These are phyloP conservation scores for Minunthozetes semirufus DNA, from an alignment of 2,888 invertebrate species.

Conservation along the genomic window DNA sequence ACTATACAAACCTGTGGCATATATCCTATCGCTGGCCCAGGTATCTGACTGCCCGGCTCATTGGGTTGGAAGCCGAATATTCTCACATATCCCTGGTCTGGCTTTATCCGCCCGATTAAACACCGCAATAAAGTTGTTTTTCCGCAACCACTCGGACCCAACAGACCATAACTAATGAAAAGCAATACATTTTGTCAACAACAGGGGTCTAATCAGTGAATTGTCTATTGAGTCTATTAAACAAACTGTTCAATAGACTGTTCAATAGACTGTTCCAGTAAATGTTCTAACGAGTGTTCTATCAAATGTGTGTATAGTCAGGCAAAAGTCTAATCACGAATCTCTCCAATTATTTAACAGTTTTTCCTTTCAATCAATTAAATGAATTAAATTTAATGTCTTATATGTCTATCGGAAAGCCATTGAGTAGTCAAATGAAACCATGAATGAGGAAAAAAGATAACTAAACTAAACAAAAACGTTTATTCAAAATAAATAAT, in stretches of 20 bases:
- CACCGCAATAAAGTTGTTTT: constrained; percentile 89
- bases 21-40: constrained; percentile 90
- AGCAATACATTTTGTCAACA: background rate
- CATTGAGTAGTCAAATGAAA: too few relatives aligned
- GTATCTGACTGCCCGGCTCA: constrained; percentile 77
- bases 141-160: constrained; percentile 93
- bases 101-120: constrained; percentile 75
- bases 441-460: too few relatives aligned
- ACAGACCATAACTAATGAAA: constrained; percentile 69
- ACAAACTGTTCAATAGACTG: too few relatives aligned
- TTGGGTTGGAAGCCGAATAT: constrained; percentile 85
- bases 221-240: background rate
- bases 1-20: constrained; percentile 64
- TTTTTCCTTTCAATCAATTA: too few relatives aligned
- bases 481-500: background rate
- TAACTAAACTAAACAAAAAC: too few relatives aligned
- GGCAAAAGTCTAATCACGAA: too few relatives aligned
- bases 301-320: too few relatives aligned
- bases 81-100: constrained; percentile 80
- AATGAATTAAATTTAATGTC: too few relatives aligned
- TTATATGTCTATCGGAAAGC: too few relatives aligned
- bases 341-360: too few relatives aligned
- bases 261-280: too few relatives aligned
- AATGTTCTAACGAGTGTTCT: too few relatives aligned
- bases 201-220: background rate